Conservation (phyloP, 2,888 invertebrate genomes). For the Luperina testacea region DNA sequence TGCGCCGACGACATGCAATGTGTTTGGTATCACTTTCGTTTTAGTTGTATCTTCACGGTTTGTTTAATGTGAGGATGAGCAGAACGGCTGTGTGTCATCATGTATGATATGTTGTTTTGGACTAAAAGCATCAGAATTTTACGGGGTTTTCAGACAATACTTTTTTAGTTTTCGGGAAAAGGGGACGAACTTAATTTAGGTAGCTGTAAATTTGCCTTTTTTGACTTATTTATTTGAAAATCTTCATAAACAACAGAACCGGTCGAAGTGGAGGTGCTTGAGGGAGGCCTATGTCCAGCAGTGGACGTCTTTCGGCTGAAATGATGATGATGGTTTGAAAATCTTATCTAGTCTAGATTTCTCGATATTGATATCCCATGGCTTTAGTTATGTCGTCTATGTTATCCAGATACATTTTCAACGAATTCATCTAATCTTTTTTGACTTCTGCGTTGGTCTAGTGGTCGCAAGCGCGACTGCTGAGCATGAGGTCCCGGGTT, state of each 20-base stretch:
- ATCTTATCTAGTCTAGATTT: neutral
- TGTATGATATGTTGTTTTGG: too few relatives aligned
- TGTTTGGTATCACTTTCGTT: neutral
- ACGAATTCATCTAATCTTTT: neutral
- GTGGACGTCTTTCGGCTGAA: too few relatives aligned
- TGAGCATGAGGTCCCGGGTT: too few relatives aligned
- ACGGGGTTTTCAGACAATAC: neutral
- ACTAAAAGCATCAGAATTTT: too few relatives aligned
- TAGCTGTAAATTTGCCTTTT: too few relatives aligned
- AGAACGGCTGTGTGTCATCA: neutral
- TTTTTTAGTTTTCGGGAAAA: neutral
- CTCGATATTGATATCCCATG: neutral
- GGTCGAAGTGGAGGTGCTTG: too few relatives aligned
- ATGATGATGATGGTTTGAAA: neutral
- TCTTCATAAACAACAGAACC: neutral
- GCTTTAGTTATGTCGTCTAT: neutral
- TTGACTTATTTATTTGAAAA: neutral
- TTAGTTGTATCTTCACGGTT: slow-evolving; percentile 1
- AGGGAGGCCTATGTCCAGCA: too few relatives aligned
- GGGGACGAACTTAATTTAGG: too few relatives aligned
- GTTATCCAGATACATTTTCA: neutral
- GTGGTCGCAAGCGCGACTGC: too few relatives aligned
- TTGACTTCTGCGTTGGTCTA: too few relatives aligned
- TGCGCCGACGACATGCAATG: slow-evolving; percentile 24
- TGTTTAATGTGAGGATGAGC: neutral